Percentiles rank a stretch among this genome's conserved stretches.
These are phyloP conservation scores for Neotoxoptera formosana DNA, from an alignment of 1,140 invertebrate species.

Conservation along the genomic window DNA sequence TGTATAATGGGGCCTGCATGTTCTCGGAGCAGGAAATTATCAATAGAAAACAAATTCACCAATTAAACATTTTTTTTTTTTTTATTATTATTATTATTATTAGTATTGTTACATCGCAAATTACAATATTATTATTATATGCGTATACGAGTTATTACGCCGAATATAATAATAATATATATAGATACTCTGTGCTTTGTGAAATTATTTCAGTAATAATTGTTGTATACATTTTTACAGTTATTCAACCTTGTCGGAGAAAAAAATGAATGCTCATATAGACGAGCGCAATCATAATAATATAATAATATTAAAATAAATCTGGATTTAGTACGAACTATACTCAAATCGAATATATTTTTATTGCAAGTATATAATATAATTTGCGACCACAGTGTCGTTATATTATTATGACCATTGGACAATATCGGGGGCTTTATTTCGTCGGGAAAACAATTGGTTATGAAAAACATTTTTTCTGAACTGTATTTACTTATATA, in stretches of 20 bases:
- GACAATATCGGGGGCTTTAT: not conserved
- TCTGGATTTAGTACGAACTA: not conserved
- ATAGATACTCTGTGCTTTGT: not conserved
- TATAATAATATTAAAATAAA: not conserved
- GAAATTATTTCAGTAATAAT: not conserved
- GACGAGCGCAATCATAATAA: not conserved
- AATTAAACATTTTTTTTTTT: not conserved
- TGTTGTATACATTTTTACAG: not conserved
- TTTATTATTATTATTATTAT: not conserved
- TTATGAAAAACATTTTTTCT: too few relatives aligned
- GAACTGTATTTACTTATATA: not conserved
- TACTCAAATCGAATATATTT: not conserved
- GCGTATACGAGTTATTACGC: not conserved
- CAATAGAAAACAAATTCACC: not conserved
- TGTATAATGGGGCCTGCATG: not conserved
- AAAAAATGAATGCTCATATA: not conserved
- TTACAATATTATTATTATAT: not conserved
- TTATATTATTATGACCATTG: too few relatives aligned
- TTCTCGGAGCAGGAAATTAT: not conserved
- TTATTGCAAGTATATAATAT: not conserved
- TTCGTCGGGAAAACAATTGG: not conserved
- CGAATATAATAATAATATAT: not conserved
- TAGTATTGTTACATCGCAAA: not conserved
- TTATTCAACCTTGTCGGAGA: not conserved
- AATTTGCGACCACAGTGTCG: too few relatives aligned